Evolutionary conservation across 2,113 vertebrate genomes (phyloP), one percentile per base, ranked within the genome.

Genomic region (Coryphaenoides rupestris): DNA sequence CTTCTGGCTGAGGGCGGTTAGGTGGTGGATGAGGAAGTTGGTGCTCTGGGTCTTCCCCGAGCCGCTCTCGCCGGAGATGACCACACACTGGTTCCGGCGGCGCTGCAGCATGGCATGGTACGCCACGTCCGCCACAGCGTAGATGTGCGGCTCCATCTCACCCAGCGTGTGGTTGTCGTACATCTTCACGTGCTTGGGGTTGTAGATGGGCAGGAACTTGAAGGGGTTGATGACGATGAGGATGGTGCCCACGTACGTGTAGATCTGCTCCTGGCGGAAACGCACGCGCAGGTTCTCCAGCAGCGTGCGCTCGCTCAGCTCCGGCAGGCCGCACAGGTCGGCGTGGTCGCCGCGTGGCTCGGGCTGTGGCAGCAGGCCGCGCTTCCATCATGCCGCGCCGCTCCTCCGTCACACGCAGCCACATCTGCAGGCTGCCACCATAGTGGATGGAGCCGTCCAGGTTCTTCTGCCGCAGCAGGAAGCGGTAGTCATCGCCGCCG

Each of bases 41-140:
- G 97, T 99, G 90, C 97, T 99, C 84, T 99, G 96, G 0, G 96
- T 99, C 86, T 99, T 99, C 21, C 96, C 96, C 0, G 97, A 99
- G 62, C 97, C 96, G 0, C 96, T 99, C 85, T 99, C 97, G 66
- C 96, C 97, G 0, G 96, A 99, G 84, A 99, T 99, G 26, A 99
- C 96, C 0, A 99, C 95, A 84, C 97, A 99, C 85, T 99, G 97
- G 82, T 99, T 98, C 64, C 86, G 93, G 75, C 84, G 92, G n/a
- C 92, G 90, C 83, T 95, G 93, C 60, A 99, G 92, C 97, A 99
- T 99, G 62, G 95, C 92, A 0, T 99, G 97, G 77, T 99, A 99
- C 17, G 96, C 95, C 77, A 95, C 95, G 4, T 99, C 97, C 0
- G 97, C 97, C 84, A 99, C 96, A 0, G 97, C 97, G 0, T 98